Conservation (phyloP, 2,113 vertebrate species). For the Festucalex cinctus region DNA sequence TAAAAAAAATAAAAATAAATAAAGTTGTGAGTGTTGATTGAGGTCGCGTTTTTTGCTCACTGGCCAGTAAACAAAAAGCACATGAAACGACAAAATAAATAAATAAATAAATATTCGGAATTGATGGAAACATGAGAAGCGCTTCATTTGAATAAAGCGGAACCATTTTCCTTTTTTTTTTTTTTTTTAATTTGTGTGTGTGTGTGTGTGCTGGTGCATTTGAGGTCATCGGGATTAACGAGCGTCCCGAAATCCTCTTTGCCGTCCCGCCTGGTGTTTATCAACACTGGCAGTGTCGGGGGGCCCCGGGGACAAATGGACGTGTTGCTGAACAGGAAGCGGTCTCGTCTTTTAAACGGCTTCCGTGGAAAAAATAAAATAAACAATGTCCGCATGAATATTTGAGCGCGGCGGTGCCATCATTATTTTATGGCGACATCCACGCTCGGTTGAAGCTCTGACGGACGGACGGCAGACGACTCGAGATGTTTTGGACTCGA, state of each 20-base stretch:
- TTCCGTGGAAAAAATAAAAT: neutral
- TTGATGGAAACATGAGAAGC: no score
- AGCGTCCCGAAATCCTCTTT: conserved; percentile 48
- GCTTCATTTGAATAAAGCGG: neutral
- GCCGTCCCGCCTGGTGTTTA: conserved; percentile 34
- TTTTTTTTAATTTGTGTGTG: no score
- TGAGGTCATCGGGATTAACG: conserved; percentile 58
- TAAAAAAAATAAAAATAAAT: no score
- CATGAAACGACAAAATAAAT: no score
- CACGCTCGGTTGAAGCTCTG: conserved; percentile 8
- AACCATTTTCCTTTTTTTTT: neutral
- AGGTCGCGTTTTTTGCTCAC: no score
- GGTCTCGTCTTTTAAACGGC: neutral
- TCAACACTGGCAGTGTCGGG: conserved; percentile 1
- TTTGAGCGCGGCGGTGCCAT: neutral
- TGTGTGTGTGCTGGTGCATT: conserved; percentile 34
- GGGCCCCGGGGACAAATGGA: neutral
- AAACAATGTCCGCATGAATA: neutral
- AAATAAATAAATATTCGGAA: no score
- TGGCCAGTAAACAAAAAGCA: no score
- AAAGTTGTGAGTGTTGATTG: no score
- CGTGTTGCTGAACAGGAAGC: neutral
- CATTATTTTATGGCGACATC: conserved; percentile 10
- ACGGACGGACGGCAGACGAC: neutral
- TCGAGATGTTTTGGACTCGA: no score